Conservation (phyloP, 2,888 invertebrate species). For the Megaustenia siamemsis region DNA sequence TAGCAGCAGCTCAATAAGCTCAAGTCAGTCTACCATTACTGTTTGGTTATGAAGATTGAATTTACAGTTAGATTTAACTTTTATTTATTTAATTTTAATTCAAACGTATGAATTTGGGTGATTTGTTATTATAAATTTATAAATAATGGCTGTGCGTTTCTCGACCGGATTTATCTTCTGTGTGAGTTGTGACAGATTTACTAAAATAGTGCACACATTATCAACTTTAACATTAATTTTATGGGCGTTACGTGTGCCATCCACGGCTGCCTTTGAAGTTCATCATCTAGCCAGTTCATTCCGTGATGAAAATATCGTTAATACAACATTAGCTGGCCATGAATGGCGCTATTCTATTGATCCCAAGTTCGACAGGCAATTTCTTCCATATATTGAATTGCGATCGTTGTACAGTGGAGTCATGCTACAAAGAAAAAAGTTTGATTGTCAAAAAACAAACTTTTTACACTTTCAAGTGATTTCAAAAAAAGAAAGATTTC, state of each 20-base stretch:
- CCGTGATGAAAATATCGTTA: slow-evolving; percentile 63
- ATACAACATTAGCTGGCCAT: slow-evolving; percentile 77
- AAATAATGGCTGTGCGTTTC: not conserved
- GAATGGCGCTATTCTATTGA: slow-evolving; percentile 80
- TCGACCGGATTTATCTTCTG: not conserved
- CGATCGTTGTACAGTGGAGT: slow-evolving; percentile 64
- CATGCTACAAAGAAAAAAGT: slow-evolving; percentile 59
- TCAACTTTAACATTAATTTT: not conserved
- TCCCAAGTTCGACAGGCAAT: slow-evolving; percentile 47
- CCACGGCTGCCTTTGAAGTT: slow-evolving; percentile 58
- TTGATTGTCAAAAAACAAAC: slow-evolving; percentile 61
- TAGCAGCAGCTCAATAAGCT: too few species aligned
- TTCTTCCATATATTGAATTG: slow-evolving; percentile 57
- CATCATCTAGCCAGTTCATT: slow-evolving; percentile 59
- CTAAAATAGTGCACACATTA: not conserved
- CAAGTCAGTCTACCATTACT: too few species aligned
- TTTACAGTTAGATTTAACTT: not conserved
- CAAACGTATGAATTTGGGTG: not conserved
- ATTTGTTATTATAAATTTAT: not conserved
- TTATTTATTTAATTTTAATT: not conserved
- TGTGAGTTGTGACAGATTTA: not conserved
- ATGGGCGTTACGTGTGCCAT: slow-evolving; percentile 12
- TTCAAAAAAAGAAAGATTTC: slow-evolving; percentile 58
- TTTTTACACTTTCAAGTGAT: slow-evolving; percentile 62
- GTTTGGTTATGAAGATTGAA: not conserved